These are phyloP conservation scores for Mythimna pallens DNA, from an alignment of 2,888 invertebrate species.

Conservation along the genomic window DNA sequence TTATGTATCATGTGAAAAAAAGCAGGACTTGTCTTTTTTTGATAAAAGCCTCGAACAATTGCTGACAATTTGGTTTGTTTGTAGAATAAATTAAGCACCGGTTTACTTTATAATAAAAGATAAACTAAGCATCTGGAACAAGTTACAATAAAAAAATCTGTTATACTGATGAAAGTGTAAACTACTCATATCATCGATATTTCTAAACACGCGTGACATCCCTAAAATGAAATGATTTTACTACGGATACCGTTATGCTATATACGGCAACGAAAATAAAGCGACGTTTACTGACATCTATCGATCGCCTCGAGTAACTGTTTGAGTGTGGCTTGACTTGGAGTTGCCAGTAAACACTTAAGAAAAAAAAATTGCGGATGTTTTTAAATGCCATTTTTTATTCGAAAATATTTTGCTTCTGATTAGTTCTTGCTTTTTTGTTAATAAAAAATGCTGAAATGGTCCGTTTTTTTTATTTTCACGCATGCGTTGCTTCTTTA, in stretches of 20 bases:
- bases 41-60: background rate
- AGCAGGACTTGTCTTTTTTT: background rate
- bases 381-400: background rate
- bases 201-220: conserved; percentile 41
- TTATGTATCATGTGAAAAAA: background rate
- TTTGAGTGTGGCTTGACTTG: conserved; percentile 53
- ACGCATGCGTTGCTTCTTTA: conserved; percentile 59
- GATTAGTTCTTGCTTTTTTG: background rate
- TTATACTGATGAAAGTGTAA: too few species aligned
- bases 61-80: background rate
- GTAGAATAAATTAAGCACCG: background rate
- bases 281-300: conserved; percentile 90
- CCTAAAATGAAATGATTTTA: conserved; percentile 80
- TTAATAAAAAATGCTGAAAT: conserved; percentile 2
- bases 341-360: conserved; percentile 75
- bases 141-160: background rate
- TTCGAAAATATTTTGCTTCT: background rate
- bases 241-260: conserved; percentile 88
- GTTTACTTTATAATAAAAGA: background rate
- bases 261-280: conserved; percentile 87
- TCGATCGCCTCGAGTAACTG: conserved; percentile 88
- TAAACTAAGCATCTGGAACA: background rate
- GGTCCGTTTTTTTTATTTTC: conserved; percentile 26
- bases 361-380: background rate
- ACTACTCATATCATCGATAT: conserved; percentile 40